These are phyloP conservation scores for Cordilura impudica DNA, from an alignment of 2,888 invertebrate species.

Conservation along the genomic window DNA sequence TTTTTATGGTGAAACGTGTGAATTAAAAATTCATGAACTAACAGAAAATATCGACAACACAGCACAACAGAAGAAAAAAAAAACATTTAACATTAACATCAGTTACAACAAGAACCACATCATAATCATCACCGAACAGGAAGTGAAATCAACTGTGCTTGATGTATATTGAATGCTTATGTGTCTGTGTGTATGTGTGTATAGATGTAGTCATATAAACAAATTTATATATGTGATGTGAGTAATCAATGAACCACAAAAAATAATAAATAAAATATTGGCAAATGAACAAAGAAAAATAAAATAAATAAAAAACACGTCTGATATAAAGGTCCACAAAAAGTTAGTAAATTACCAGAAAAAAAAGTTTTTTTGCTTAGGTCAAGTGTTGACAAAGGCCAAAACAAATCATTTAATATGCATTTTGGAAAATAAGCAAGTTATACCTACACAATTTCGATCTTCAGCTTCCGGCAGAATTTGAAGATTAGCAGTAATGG, in stretches of 20 bases:
- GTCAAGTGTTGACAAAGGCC: slow-evolving; percentile 24
- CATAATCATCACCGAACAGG: slow-evolving; percentile 30
- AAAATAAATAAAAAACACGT: no score
- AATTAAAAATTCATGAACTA: slow-evolving; percentile 42
- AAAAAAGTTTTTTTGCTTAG: not conserved
- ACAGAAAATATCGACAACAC: not conserved
- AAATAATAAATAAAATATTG: slow-evolving; percentile 1
- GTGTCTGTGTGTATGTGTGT: no score
- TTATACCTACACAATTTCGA: not conserved
- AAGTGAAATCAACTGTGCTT: slow-evolving; percentile 15
- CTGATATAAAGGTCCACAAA: no score
- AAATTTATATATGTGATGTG: slow-evolving; percentile 5
- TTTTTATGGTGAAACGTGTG: slow-evolving; percentile 43
- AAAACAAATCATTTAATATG: not conserved
- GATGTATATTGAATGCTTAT: no score
- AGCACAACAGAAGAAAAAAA: not conserved
- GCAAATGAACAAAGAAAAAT: not conserved
- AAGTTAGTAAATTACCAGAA: no score
- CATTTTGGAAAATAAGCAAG: not conserved
- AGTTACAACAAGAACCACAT: not conserved
- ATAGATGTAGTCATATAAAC: slow-evolving; percentile 3
- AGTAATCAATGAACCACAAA: slow-evolving; percentile 27
- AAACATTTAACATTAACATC: not conserved
- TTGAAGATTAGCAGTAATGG: no score
- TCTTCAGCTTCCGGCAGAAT: not conserved